These are phyloP conservation scores for Zaprionus nigranus DNA, from an alignment of 1,140 invertebrate species.

Conservation along the genomic window DNA sequence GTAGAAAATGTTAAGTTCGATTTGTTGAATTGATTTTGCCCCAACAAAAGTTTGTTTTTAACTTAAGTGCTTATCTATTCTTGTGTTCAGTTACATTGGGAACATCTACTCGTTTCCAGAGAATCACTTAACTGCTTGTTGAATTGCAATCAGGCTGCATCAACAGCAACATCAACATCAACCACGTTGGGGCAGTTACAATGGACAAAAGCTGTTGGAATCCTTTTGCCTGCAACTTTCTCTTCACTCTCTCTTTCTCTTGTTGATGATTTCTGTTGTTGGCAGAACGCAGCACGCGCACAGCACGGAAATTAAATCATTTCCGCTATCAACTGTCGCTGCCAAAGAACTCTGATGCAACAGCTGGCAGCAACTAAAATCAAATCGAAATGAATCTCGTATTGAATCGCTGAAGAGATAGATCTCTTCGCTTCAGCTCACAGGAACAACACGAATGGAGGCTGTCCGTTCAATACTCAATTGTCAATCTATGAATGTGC, in stretches of 20 bases:
- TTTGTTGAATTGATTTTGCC: background rate
- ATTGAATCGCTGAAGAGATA: constrained; percentile 54
- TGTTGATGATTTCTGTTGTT: constrained; percentile 33
- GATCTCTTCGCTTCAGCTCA: constrained; percentile 27
- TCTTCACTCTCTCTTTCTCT: background rate
- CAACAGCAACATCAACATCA: constrained; percentile 19
- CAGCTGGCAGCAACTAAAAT: constrained; percentile 62
- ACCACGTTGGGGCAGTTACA: background rate
- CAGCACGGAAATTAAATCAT: constrained; percentile 77
- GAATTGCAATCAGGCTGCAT: constrained; percentile 21
- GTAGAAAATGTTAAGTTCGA: background rate
- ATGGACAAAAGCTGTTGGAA: constrained; percentile 25
- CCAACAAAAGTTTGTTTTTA: background rate
- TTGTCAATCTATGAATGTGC: constrained; percentile 32
- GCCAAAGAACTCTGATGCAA: constrained; percentile 53
- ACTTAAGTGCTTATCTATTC: background rate
- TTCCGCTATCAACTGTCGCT: constrained; percentile 60
- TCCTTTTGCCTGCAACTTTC: constrained; percentile 27
- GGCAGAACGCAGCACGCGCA: constrained; percentile 11
- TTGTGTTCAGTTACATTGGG: background rate
- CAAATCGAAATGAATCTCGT: constrained; percentile 39
- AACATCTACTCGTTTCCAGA: background rate
- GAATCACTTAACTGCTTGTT: constrained; percentile 17
- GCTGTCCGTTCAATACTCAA: constrained; percentile 35
- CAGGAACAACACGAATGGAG: constrained; percentile 24